phyloP scores from a whole-genome alignment of 2,888 invertebrate species.

The Troides helena region DNA sequence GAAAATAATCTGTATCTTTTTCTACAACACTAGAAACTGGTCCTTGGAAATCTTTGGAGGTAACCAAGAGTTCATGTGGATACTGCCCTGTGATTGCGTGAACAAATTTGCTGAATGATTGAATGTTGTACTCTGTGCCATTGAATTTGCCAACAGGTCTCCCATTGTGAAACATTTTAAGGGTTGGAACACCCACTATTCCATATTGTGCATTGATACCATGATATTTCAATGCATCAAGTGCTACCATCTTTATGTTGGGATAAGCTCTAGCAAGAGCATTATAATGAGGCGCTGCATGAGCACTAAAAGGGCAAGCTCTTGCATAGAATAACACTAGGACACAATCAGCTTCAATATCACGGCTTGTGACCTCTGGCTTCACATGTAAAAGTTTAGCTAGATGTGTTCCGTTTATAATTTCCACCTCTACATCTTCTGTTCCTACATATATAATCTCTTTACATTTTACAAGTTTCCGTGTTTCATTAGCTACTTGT shows the following conservation, averaged over 20 bases:
- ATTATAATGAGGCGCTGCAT: conserved; percentile 94
- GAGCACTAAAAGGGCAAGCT: conserved; percentile 94
- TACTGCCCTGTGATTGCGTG: conserved; percentile 86
- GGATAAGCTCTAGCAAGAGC: conserved; percentile 93
- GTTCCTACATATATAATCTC: conserved; percentile 60
- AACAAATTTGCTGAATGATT: conserved; percentile 89
- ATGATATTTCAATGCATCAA: conserved; percentile 92
- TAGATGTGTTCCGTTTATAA: conserved; percentile 86
- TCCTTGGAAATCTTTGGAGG: conserved; percentile 87
- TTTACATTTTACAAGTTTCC: conserved; percentile 69
- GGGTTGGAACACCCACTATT: conserved; percentile 92
- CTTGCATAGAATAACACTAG: conserved; percentile 93
- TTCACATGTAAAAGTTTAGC: conserved; percentile 83
- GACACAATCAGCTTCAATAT: conserved; percentile 84
- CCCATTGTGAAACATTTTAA: conserved; percentile 94
- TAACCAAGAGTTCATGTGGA: conserved; percentile 83
- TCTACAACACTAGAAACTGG: conserved; percentile 90
- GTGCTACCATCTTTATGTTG: conserved; percentile 91
- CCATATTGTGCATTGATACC: conserved; percentile 95
- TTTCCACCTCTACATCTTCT: conserved; percentile 76
- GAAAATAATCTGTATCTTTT: conserved; percentile 88
- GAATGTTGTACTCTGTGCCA: conserved; percentile 88
- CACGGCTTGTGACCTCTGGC: conserved; percentile 83
- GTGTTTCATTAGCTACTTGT: conserved; percentile 60
- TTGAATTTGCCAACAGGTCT: conserved; percentile 91